Percentiles rank a stretch among this genome's conserved stretches.
phyloP scores from a whole-genome alignment of 2,113 vertebrate species.

The Neogale vison region DNA sequence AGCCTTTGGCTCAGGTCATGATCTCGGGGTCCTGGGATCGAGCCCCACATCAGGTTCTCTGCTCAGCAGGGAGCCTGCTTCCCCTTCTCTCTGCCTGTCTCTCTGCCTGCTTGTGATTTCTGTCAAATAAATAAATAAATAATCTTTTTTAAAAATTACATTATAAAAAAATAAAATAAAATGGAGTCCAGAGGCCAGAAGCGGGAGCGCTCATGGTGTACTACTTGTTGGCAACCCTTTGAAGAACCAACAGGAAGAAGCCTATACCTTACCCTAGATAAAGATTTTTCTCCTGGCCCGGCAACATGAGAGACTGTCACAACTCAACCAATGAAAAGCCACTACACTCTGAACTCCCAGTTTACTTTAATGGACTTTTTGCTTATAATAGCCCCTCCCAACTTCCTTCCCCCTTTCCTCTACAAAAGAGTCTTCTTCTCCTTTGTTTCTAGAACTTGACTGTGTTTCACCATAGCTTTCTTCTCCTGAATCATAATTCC shows the following conservation, averaged over 20 bases:
- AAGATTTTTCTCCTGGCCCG: neutral
- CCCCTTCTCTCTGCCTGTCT: no score
- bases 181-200: neutral
- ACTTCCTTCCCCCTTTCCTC: neutral
- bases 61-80: no score
- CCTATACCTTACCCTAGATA: no score
- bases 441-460: neutral
- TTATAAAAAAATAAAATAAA: neutral
- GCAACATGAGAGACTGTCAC: neutral
- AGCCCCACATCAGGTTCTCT: no score
- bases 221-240: neutral
- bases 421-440: neutral
- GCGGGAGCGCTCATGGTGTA: neutral
- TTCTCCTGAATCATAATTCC: neutral
- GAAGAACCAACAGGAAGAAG: neutral
- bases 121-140: no score
- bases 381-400: neutral
- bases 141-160: no score
- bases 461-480: neutral
- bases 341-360: neutral
- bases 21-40: no score
- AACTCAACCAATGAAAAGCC: neutral
- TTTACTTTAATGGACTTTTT: neutral
- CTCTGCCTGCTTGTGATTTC: no score
- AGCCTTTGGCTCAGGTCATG: no score